Percentiles rank a stretch among this genome's conserved stretches.
Conservation (phyloP, 2,113 vertebrate genomes). For the Andinoacara biseriatus region DNA sequence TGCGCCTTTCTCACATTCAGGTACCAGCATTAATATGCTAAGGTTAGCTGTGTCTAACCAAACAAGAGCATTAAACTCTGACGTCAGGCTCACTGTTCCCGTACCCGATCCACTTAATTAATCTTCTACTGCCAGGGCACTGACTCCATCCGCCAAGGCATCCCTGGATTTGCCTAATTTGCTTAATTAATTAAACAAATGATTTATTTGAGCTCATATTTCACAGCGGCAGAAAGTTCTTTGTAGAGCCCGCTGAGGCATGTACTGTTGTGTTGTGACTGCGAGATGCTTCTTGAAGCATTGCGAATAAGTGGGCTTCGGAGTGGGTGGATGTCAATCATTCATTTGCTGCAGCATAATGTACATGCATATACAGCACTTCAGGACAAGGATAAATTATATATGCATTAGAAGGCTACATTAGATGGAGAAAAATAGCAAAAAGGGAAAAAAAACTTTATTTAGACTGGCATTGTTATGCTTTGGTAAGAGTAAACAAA, state of each 20-base stretch:
- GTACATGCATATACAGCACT: constrained; percentile 17
- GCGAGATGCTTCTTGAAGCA: constrained; percentile 48
- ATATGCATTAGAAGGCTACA: constrained; percentile 26
- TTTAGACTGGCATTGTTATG: neutral
- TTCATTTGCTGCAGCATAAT: constrained; percentile 38
- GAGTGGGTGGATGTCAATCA: constrained; percentile 68
- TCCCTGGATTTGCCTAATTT: constrained; percentile 76
- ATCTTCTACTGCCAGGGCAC: constrained; percentile 65
- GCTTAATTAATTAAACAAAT: constrained; percentile 79
- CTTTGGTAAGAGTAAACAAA: constrained; percentile 8
- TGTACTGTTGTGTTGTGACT: constrained; percentile 58
- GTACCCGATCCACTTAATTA: constrained; percentile 70
- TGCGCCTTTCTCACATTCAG: constrained; percentile 2
- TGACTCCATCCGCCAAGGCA: constrained; percentile 57
- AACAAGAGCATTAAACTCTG: constrained; percentile 49
- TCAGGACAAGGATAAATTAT: constrained; percentile 17
- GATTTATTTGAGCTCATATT: constrained; percentile 74
- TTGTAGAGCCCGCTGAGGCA: constrained; percentile 58
- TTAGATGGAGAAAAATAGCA: constrained; percentile 12
- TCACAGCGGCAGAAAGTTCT: constrained; percentile 59
- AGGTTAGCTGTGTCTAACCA: constrained; percentile 39
- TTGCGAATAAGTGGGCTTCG: constrained; percentile 36
- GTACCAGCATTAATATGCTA: constrained; percentile 10
- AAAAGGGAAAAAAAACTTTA: neutral
- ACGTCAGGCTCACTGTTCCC: constrained; percentile 52